Conservation (phyloP, 1,140 invertebrate genomes). For the Orius insidiosus region DNA sequence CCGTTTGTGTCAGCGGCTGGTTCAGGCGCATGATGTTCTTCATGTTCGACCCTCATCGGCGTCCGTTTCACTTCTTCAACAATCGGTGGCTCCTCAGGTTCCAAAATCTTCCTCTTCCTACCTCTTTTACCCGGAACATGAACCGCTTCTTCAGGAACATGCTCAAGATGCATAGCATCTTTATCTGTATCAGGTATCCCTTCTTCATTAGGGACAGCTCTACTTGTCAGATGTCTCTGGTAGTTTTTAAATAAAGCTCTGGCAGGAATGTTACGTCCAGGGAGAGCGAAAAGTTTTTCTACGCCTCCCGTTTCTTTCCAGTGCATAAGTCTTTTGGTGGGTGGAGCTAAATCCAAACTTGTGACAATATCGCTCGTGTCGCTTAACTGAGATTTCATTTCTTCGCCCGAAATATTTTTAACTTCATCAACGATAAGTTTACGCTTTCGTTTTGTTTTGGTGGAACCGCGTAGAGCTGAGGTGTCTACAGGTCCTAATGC, state of each 20-base stretch:
- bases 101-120: slow-evolving; percentile 40
- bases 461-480: slow-evolving; percentile 65
- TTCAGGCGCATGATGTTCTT: background rate
- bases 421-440: slow-evolving; percentile 98
- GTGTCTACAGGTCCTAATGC: slow-evolving; percentile 87
- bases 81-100: slow-evolving; percentile 20
- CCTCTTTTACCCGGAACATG: slow-evolving; percentile 25
- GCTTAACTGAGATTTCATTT: slow-evolving; percentile 97
- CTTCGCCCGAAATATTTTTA: slow-evolving; percentile 98
- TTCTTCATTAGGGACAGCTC: slow-evolving; percentile 59
- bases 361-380: slow-evolving; percentile 96
- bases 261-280: slow-evolving; percentile 73
- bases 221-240: slow-evolving; percentile 65
- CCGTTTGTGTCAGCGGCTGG: slow-evolving; percentile 5
- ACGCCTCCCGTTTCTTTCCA: slow-evolving; percentile 97
- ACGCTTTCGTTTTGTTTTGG: slow-evolving; percentile 76
- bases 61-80: slow-evolving; percentile 19
- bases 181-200: slow-evolving; percentile 36
- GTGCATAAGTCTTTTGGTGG: slow-evolving; percentile 93
- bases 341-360: slow-evolving; percentile 93
- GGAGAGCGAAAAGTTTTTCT: slow-evolving; percentile 92
- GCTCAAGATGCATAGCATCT: slow-evolving; percentile 37
- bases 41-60: background rate
- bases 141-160: slow-evolving; percentile 33
- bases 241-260: slow-evolving; percentile 69